Base-by-base conservation (phyloP, 1,140 invertebrate species). In the Zaprionus vittiger region DNA sequence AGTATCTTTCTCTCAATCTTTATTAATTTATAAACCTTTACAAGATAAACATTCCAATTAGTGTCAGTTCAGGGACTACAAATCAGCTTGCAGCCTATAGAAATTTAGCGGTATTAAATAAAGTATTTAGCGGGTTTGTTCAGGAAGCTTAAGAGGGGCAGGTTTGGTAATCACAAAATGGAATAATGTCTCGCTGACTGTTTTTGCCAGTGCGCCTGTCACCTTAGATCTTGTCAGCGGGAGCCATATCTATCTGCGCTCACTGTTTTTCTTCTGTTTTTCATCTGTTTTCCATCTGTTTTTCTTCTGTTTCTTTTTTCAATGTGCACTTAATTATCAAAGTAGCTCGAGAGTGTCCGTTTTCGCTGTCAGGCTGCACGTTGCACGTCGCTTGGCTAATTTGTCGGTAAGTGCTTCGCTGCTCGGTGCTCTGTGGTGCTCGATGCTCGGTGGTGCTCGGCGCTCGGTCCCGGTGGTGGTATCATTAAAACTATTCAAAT, bases 401-500 rank as follows among this genome's bases (percentile, higher is more conserved):
- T 47, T 47, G 41, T 47, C 41, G 41, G 41, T 47, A 47, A 47
- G 41, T 47, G 41, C 41, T 44, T 47, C 41, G 41, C 5, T 37
- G 12, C 34, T 34, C n/a, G 11, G 37, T 4, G 26, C 26, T 26
- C 4, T 26, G 26, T 26, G 26, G 26, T 15, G 37, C 37, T 38
- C 38, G 15, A 20, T 20, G 20, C 20, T 22, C 20, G 1, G 5
- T 41, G n/a, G 15, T 7, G 28, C n/a, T 37, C 34, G 34, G 4
- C 1, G 31, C 31, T 26, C 24, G 26, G 26, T 9, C 47, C 47
- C 47, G 15, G n/a, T 34, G 38, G 38, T 41, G 47, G 20, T 52
- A 52, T 52, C 47, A 52, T 52, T 52, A 52, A 52, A 52, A 52
- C 11, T 52, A 52, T 52, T 52, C 47, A 52, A 52, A 52, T 52